Base-by-base conservation (phyloP, 2,113 vertebrate species). In the Jacana jacana region DNA sequence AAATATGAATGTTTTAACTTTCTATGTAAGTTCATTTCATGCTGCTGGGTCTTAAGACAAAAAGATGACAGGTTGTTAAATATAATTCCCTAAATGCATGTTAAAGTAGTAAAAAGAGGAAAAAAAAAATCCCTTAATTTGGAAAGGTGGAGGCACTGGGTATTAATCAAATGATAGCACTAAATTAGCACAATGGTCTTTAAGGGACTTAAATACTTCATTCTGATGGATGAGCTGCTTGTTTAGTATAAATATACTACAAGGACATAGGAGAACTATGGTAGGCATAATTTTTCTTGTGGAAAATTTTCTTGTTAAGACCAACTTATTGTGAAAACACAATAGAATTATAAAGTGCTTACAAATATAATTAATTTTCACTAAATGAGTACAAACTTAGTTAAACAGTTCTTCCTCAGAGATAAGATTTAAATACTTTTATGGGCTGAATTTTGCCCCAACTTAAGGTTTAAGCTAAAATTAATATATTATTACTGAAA, bases 131-230 rank as follows among this genome's bases (percentile, higher is more conserved):
- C 25, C 42, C 23, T 76, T 93, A 55, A 66, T 94, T 95, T 91
- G 76, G 58, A 89, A 88, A 88, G 92, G 48, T 64, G 35, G 51
- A 77, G 65, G 27, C 37, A 65, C 24, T 2, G 1, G 35, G 13
- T 88, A 94, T 97, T 90, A 94, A 95, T 95, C 75, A 95, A 92
- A 91, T 39, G 58, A 83, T 64, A 94, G 65, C 51, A 96, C 7
- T 30, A 89, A 94, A 94, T 97, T 92, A 93, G 39, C 63, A 75
- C 54, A 92, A 46, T 81, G 24, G 48, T 86, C 83, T 94, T 94
- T 89, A 77, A 95, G 87, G 58, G 78, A 92, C 82, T 75, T 88
- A 55, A 92, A 51, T 68, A 68, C 70, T 92, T 95, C 52, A 61
- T 64, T 57, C 81, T 96, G 96, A 95, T 81, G 54, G 46, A 94